These are phyloP conservation scores for Anhinga anhinga DNA, from an alignment of 2,113 vertebrate species.

Conservation along the genomic window DNA sequence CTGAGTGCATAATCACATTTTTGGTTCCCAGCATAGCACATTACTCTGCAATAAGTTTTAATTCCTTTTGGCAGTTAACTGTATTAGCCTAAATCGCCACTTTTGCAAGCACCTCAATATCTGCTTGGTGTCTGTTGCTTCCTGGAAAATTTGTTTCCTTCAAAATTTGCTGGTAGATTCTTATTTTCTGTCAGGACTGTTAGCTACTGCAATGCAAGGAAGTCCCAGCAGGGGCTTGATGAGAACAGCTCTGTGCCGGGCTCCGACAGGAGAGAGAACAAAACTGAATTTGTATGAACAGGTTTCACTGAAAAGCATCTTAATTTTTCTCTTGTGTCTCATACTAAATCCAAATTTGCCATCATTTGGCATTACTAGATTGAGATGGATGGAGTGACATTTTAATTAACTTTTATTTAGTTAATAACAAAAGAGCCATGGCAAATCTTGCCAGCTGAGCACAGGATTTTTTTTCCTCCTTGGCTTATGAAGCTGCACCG, in stretches of 20 bases:
- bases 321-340: background rate
- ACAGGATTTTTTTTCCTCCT: background rate
- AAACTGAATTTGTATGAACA: background rate
- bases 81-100: background rate
- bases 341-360: background rate
- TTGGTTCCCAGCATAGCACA: background rate
- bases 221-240: background rate
- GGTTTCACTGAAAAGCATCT: background rate
- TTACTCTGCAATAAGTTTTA: background rate
- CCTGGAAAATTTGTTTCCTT: background rate
- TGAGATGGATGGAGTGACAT: background rate
- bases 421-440: background rate
- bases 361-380: background rate
- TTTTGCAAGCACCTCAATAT: background rate
- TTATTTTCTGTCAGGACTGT: background rate
- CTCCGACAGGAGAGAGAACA: background rate
- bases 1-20: background rate
- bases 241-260: background rate
- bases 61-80: background rate
- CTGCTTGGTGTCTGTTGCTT: background rate
- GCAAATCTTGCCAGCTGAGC: background rate
- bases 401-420: background rate
- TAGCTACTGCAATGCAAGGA: background rate
- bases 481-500: background rate
- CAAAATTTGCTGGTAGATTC: background rate